Evolutionary conservation across 2,888 invertebrate genomes (phyloP).

Genomic region (Brachynemurus nebulosus): DNA sequence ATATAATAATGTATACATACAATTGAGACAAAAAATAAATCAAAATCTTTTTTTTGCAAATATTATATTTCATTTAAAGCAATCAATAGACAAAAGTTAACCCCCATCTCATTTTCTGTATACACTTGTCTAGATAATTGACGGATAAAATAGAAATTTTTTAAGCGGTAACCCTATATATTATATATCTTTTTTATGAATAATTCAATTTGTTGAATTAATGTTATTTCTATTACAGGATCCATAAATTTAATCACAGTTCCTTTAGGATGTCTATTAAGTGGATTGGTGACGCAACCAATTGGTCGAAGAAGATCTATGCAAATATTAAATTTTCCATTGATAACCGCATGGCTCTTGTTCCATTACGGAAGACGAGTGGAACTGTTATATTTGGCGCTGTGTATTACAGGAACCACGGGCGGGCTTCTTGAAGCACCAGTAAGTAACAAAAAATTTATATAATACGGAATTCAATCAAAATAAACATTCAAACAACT

Average conservation of each 20-base stretch:
- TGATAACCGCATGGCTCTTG: slow-evolving; percentile 58
- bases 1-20: too few relatives aligned
- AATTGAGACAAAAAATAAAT: too few relatives aligned
- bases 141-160: too few relatives aligned
- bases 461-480: too few relatives aligned
- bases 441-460: slow-evolving; percentile 32
- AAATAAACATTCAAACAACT: too few relatives aligned
- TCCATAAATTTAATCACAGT: slow-evolving; percentile 69
- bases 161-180: too few relatives aligned
- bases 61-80: too few relatives aligned
- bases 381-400: slow-evolving; percentile 51
- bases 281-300: slow-evolving; percentile 55
- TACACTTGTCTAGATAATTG: too few relatives aligned
- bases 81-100: too few relatives aligned
- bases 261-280: slow-evolving; percentile 62
- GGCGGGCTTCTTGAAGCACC: slow-evolving; percentile 73
- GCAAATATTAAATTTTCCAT: slow-evolving; percentile 62
- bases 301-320: slow-evolving; percentile 60
- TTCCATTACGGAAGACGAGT: slow-evolving; percentile 50
- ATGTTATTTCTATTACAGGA: slow-evolving; percentile 35
- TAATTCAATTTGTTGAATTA: not conserved
- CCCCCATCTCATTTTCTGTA: too few relatives aligned
- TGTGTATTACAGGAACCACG: slow-evolving; percentile 57
- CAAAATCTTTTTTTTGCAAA: too few relatives aligned
- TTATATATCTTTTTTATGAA: not conserved